Base-by-base conservation (phyloP, 2,888 invertebrate species). In the Dione juno region DNA sequence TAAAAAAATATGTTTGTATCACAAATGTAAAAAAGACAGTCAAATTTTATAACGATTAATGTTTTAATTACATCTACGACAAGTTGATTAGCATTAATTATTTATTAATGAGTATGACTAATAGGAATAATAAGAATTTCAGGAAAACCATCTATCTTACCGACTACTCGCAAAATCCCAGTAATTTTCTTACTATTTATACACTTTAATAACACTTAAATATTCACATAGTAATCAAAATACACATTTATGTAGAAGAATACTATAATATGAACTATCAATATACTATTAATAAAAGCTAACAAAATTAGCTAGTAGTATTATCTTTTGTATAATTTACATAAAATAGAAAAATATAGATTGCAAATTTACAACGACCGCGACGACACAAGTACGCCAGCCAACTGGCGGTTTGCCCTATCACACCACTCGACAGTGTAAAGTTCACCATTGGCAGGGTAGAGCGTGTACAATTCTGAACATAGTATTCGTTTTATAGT, bases 381-480 rank as follows among this genome's bases (percentile, higher is more conserved):
- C 73, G 72, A 81, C 84, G 82, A 78, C 78, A 83, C 86, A 83
- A 83, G 85, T 80, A 76, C 82, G 82, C 82, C 80, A 84, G 92
- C 92, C 92, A 92, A 92, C 92, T 92, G 92, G 92, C 92, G 89
- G 77, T 76, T 85, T 92, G 92, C 92, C 92, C 88, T 88, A 82
- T 80, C 80, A 81, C 81, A 84, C 83, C 82, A 83, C 85, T 80
- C 81, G 77, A 81, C 81, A 85, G 90, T 88, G 78, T 91, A 91
- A 90, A 92, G 92, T 91, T 91, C 91, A 91, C 78, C 81, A 82
- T 79, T 77, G 80, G 80, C 82, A 76, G 66, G 63, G 40, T 70
- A 61, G 65, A 67, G 53, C 54, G 66, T 70, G 70, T 45, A 66
- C 67, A 54, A 70, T 67, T 69, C 45, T 65, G n/a, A 65, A 67